Evolutionary conservation across 2,797 vertebrate species (phyloP), one percentile per base, ranked within the genome.

Genomic region (Centropyge bicolor): DNA sequence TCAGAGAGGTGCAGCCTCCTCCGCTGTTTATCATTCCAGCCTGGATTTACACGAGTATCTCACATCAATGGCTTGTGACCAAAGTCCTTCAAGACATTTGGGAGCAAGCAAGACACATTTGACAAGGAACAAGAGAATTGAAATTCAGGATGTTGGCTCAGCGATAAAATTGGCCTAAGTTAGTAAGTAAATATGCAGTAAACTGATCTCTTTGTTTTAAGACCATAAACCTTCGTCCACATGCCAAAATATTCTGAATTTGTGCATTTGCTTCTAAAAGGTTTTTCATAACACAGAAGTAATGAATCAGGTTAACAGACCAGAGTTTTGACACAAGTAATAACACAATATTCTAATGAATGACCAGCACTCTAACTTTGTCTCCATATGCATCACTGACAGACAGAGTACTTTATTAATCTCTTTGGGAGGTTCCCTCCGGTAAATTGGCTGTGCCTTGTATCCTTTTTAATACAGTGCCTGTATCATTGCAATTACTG

Each of bases 1-100:
- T 76, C 78, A 77, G 2, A 67, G 35, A 43, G 56, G 16, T n/a
- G 64, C 55, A 64, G 51, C 62, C 24, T 62, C 43, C 61, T 60
- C n/a, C 17, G 1, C 0, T 19, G 52, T 52, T 52, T 68, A 51
- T 75, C 69, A 74, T 31, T 61, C 45, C 0, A 16, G 36, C n/a
- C 48, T 45, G 52, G 51, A 63, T 56, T 38, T 11, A 77, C 16
- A 61, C 19, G 17, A 55, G 19, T 4, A 61, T 22, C 17, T 9
- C 13, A 17, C 0, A 74, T 68, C 48, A 70, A 10, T 27, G 13
- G 59, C 24, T 46, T 1, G 8, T 36, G 20, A 70, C 40, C 40
- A 35, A 62, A 27, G 51, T 60, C 14, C 11, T 71, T 63, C 22
- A 62, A 45, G 24, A 16, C 3, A 54, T 72, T 22, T 52, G 5